Conservation (phyloP, 2,888 invertebrate genomes). For the Apotomis turbidana region DNA sequence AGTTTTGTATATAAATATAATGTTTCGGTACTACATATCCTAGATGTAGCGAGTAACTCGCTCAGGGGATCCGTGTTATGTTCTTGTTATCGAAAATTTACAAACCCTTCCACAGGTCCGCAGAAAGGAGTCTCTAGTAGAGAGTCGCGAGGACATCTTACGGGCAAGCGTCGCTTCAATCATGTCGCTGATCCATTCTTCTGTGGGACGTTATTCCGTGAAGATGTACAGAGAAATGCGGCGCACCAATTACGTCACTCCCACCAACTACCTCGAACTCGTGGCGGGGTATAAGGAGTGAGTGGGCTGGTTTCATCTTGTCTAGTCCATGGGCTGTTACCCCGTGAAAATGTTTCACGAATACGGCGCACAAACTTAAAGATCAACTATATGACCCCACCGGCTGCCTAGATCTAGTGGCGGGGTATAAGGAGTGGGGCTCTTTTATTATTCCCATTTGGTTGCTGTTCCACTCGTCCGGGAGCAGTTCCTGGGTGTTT, state of each 20-base stretch:
- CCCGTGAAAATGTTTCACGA: slow-evolving; percentile 89
- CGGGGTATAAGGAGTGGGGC: slow-evolving; percentile 90
- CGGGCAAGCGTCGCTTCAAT: slow-evolving; percentile 88
- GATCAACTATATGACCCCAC: slow-evolving; percentile 94
- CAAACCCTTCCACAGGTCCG: slow-evolving; percentile 54
- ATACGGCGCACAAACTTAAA: slow-evolving; percentile 84
- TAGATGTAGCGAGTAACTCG: too few relatives aligned
- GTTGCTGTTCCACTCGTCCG: too few relatives aligned
- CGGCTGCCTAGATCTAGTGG: slow-evolving; percentile 93
- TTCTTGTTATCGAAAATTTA: too few relatives aligned
- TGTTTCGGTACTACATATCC: too few relatives aligned
- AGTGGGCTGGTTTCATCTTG: slow-evolving; percentile 50
- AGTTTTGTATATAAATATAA: too few relatives aligned
- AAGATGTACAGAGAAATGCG: slow-evolving; percentile 91
- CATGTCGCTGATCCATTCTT: slow-evolving; percentile 92
- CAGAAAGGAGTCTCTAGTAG: slow-evolving; percentile 74
- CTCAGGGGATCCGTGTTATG: too few relatives aligned
- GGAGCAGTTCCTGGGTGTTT: too few relatives aligned
- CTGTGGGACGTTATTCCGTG: slow-evolving; percentile 88
- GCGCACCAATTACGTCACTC: slow-evolving; percentile 94
- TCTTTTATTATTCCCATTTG: too few relatives aligned
- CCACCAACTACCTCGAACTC: slow-evolving; percentile 93
- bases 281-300: slow-evolving; percentile 93
- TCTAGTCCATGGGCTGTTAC: slow-evolving; percentile 87
- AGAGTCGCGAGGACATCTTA: slow-evolving; percentile 84